phyloP scores from a whole-genome alignment of 53 echinoderm and acorn worm species.

The Arbacia lixula region DNA sequence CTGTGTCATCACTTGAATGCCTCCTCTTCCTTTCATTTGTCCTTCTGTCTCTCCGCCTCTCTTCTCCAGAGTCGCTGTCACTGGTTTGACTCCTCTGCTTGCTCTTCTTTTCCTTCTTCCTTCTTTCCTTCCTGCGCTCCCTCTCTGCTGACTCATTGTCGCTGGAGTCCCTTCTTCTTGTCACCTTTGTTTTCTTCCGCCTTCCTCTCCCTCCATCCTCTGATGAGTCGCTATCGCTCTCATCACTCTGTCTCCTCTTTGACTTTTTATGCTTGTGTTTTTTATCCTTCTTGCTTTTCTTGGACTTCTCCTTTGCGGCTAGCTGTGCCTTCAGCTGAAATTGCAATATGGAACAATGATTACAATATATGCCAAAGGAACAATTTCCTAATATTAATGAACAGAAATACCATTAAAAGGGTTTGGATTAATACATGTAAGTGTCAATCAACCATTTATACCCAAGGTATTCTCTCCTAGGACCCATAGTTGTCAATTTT shows the following conservation, averaged over 20 bases:
- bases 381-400: too few relatives aligned
- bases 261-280: conserved; percentile 73
- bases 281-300: conserved; percentile 77
- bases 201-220: conserved; percentile 6
- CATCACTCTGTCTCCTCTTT: conserved; percentile 28
- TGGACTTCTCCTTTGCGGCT: conserved; percentile 58
- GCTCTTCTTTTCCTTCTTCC: conserved; percentile 8
- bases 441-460: too few relatives aligned
- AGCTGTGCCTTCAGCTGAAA: conserved; percentile 80
- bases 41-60: conserved; percentile 34
- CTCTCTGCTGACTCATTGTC: conserved; percentile 26
- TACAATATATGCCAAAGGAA: too few relatives aligned
- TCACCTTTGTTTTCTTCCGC: conserved; percentile 28
- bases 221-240: conserved; percentile 56
- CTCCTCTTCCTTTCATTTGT: conserved; percentile 3
- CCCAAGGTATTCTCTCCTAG: too few relatives aligned
- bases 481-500: too few relatives aligned
- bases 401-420: too few relatives aligned
- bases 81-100: background rate
- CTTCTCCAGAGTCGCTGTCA: conserved; percentile 28
- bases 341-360: too few relatives aligned
- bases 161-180: conserved; percentile 18
- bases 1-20: conserved; percentile 13
- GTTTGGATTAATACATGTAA: too few relatives aligned
- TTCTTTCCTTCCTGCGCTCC: conserved; percentile 27